Conservation (phyloP, 2,888 invertebrate genomes). For the Lasioglossum villosulum region DNA sequence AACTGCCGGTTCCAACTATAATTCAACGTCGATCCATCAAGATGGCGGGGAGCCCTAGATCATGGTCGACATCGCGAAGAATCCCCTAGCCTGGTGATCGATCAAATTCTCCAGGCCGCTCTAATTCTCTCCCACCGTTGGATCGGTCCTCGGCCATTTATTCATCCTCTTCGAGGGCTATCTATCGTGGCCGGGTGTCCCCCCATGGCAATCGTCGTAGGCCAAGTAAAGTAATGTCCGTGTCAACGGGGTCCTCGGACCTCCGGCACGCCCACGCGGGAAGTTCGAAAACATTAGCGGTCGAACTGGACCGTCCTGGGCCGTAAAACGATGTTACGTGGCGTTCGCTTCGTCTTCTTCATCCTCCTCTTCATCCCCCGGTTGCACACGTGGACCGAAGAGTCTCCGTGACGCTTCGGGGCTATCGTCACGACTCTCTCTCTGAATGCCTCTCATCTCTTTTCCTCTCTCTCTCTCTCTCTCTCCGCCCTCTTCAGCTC, state of each 20-base stretch:
- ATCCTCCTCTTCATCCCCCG: constrained; percentile 53
- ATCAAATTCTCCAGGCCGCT: background rate
- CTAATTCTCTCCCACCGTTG: constrained; percentile 6
- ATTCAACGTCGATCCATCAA: background rate
- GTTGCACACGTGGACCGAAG: background rate
- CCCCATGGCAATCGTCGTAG: constrained; percentile 71
- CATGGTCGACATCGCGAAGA: background rate
- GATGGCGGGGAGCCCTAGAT: background rate
- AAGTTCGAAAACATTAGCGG: constrained; percentile 77
- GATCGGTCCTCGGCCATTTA: constrained; percentile 3
- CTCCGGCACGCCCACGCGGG: constrained; percentile 75
- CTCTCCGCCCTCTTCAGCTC: constrained; percentile 52
- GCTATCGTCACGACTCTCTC: constrained; percentile 11
- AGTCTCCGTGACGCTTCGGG: constrained; percentile 2
- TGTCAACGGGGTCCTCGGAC: constrained; percentile 68
- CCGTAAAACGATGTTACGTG: constrained; percentile 75
- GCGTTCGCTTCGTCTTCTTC: constrained; percentile 63
- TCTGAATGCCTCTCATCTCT: background rate
- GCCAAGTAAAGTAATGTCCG: constrained; percentile 77
- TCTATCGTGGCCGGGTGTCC: constrained; percentile 32
- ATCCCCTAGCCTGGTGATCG: background rate
- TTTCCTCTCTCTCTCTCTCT: background rate
- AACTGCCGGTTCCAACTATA: background rate
- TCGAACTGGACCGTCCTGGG: constrained; percentile 74
- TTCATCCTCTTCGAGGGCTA: constrained; percentile 35